Percentiles rank a stretch among this genome's conserved stretches.
phyloP scores from a whole-genome alignment of 2,113 vertebrate genomes.

The Pelmatolapia mariae region DNA sequence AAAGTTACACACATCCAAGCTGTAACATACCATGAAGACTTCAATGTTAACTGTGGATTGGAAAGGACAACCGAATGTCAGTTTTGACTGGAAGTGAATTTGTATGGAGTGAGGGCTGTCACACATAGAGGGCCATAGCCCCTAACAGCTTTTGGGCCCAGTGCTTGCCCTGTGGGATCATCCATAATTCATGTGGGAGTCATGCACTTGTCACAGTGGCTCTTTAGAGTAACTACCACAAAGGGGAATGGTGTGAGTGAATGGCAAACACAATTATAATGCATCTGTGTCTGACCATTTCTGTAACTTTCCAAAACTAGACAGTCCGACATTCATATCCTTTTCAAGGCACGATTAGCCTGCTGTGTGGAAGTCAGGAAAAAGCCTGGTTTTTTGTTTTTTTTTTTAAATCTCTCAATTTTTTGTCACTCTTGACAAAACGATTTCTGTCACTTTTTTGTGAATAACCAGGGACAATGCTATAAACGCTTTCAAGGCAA shows the following conservation, averaged over 20 bases:
- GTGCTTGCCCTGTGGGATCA: constrained; percentile 32
- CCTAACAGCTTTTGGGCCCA: constrained; percentile 32
- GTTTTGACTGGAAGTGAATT: constrained; percentile 6
- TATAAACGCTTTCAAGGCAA: not conserved
- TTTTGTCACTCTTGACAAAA: not conserved
- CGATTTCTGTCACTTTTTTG: not conserved
- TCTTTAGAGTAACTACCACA: constrained; percentile 19
- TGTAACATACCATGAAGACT: not conserved
- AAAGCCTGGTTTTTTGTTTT: accelerated
- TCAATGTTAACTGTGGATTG: not conserved
- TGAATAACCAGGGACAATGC: not conserved
- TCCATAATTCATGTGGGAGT: constrained; percentile 65
- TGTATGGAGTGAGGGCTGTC: constrained; percentile 34
- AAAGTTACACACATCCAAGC: not conserved
- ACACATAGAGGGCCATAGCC: constrained; percentile 11
- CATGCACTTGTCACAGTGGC: constrained; percentile 35
- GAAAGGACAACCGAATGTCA: constrained; percentile 12
- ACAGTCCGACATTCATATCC: not conserved
- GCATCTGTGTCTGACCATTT: not conserved
- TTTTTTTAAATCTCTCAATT: not conserved
- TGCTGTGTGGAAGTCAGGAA: not conserved
- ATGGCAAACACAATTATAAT: constrained; percentile 27
- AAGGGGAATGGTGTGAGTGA: constrained; percentile 10
- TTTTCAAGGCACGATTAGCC: not conserved
- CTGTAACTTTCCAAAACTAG: not conserved